Conservation (phyloP, 2,888 invertebrate species). For the Acleris laterana region DNA sequence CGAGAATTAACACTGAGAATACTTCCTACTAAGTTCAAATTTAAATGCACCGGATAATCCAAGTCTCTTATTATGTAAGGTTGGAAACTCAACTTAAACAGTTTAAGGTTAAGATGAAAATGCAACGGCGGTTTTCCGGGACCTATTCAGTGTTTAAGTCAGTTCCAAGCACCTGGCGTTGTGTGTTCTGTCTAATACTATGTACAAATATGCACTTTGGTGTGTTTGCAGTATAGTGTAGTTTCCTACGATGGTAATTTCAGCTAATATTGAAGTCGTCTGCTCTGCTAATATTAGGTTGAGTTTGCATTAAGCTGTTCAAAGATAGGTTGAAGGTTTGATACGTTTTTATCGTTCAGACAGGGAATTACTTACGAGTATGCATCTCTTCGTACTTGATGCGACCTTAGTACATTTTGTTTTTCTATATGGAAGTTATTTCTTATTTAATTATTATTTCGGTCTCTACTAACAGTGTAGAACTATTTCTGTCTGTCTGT, state of each 20-base stretch:
- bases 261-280: slow-evolving; percentile 14
- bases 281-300: slow-evolving; percentile 9
- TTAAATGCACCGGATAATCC: background rate
- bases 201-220: background rate
- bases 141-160: slow-evolving; percentile 42
- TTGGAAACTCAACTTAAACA: slow-evolving; percentile 20
- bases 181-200: slow-evolving; percentile 27
- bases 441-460: no score
- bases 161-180: slow-evolving; percentile 41
- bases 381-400: no score
- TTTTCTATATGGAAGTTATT: no score
- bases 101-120: slow-evolving; percentile 13
- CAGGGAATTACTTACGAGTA: background rate
- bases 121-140: slow-evolving; percentile 18
- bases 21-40: slow-evolving; percentile 5
- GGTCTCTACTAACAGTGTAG: no score
- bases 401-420: no score
- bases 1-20: slow-evolving; percentile 12
- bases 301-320: slow-evolving; percentile 19
- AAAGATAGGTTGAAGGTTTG: background rate
- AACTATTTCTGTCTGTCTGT: no score
- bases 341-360: background rate
- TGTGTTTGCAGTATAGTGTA: background rate
- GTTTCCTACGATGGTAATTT: background rate
- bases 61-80: background rate